Conservation (phyloP, 2,888 invertebrate species). For the Tinea trinotella region DNA sequence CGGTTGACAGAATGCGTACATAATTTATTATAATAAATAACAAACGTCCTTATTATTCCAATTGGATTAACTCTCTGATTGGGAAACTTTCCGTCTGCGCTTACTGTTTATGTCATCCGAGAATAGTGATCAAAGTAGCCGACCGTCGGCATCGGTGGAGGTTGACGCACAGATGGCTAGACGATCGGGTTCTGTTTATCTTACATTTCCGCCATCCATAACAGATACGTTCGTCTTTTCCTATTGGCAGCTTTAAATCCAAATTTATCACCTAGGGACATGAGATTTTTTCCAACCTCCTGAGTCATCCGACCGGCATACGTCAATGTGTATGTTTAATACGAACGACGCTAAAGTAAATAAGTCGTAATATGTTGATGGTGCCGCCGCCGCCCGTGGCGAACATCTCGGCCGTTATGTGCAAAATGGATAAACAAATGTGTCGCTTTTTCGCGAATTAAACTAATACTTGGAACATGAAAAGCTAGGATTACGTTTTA, state of each 20-base stretch:
- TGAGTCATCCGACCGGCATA: constrained; percentile 38
- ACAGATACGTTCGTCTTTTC: constrained; percentile 23
- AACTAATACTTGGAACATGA: background rate
- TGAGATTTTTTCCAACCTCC: constrained; percentile 21
- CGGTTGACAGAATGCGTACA: no score
- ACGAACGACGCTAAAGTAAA: constrained; percentile 54
- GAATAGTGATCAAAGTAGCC: constrained; percentile 15
- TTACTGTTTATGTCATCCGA: constrained; percentile 16
- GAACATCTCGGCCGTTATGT: constrained; percentile 52
- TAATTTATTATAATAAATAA: no score
- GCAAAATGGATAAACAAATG: constrained; percentile 61
- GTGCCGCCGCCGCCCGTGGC: constrained; percentile 45
- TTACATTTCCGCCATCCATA: constrained; percentile 35
- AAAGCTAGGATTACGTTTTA: background rate
- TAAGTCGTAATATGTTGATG: constrained; percentile 67
- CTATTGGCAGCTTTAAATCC: background rate
- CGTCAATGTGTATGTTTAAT: constrained; percentile 47
- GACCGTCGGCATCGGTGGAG: background rate
- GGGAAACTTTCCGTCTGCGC: background rate
- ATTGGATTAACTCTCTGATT: background rate
- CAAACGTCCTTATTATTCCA: no score
- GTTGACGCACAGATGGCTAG: constrained; percentile 39
- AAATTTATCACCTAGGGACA: background rate
- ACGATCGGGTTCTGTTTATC: constrained; percentile 47
- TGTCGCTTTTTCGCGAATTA: constrained; percentile 54